Evolutionary conservation across 2,888 invertebrate genomes (phyloP).

Genomic region (Agrotis ipsilon): DNA sequence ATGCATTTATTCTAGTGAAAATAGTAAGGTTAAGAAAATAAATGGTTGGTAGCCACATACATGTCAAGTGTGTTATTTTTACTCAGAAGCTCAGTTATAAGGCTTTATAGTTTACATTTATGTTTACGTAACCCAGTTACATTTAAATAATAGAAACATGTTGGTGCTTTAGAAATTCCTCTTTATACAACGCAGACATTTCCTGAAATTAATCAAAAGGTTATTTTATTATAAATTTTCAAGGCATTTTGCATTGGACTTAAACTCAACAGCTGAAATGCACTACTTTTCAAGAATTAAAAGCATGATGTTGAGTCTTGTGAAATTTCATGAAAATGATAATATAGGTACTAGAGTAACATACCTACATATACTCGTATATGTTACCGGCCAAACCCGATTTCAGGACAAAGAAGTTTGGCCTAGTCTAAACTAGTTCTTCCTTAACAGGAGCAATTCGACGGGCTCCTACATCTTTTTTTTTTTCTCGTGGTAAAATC

Average conservation of each 20-base stretch:
- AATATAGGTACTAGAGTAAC: too few relatives aligned
- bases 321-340: too few relatives aligned
- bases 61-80: conserved; percentile 44
- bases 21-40: conserved; percentile 33
- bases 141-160: conserved; percentile 10
- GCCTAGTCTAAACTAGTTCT: too few relatives aligned
- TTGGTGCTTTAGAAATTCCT: conserved; percentile 1
- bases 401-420: too few relatives aligned
- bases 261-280: too few relatives aligned
- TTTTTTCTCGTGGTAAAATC: too few relatives aligned
- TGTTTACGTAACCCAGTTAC: conserved; percentile 32
- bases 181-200: conserved; percentile 5
- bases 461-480: too few relatives aligned
- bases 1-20: conserved; percentile 36
- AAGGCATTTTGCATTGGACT: neutral
- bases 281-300: too few relatives aligned
- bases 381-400: too few relatives aligned
- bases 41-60: conserved; percentile 28
- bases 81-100: conserved; percentile 28
- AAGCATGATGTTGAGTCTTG: too few relatives aligned
- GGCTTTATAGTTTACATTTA: conserved; percentile 7
- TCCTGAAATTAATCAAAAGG: neutral
- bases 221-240: neutral
- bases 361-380: too few relatives aligned
- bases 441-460: too few relatives aligned